phyloP scores from a whole-genome alignment of 2,797 vertebrate species.

The Phoebastria nigripes region DNA sequence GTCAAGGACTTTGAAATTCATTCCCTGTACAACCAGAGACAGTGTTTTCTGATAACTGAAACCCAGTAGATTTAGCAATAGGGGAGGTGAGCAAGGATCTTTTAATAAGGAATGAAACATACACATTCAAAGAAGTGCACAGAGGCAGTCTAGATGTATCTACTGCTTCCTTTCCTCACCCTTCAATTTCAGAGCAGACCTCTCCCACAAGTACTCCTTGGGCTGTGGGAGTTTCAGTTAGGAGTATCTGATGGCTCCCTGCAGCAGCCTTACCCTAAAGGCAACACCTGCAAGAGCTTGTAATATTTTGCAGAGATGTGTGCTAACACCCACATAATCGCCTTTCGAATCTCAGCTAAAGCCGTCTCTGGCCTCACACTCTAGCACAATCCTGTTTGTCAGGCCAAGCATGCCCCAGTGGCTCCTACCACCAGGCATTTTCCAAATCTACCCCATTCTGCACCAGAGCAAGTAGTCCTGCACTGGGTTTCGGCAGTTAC shows the following conservation, averaged over 20 bases:
- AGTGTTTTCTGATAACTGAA: not conserved
- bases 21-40: not conserved
- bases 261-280: constrained; percentile 49
- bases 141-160: not conserved
- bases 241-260: constrained; percentile 23
- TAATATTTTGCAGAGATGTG: not conserved
- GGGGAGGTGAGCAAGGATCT: not conserved
- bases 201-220: not conserved
- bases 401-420: not conserved
- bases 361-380: not conserved
- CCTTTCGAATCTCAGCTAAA: not conserved
- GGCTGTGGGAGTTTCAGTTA: constrained; percentile 39
- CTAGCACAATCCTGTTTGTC: not conserved
- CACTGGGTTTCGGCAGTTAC: not conserved
- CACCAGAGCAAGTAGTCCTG: not conserved
- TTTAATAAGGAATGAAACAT: not conserved
- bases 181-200: constrained; percentile 8
- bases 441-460: not conserved
- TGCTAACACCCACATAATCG: not conserved
- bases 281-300: constrained; percentile 41
- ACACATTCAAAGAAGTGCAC: not conserved
- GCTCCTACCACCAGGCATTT: not conserved
- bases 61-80: not conserved
- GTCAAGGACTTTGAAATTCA: not conserved
- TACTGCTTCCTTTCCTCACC: not conserved